Conservation (phyloP, 2,888 invertebrate genomes). For the Caenorhabditis auriculariae region DNA sequence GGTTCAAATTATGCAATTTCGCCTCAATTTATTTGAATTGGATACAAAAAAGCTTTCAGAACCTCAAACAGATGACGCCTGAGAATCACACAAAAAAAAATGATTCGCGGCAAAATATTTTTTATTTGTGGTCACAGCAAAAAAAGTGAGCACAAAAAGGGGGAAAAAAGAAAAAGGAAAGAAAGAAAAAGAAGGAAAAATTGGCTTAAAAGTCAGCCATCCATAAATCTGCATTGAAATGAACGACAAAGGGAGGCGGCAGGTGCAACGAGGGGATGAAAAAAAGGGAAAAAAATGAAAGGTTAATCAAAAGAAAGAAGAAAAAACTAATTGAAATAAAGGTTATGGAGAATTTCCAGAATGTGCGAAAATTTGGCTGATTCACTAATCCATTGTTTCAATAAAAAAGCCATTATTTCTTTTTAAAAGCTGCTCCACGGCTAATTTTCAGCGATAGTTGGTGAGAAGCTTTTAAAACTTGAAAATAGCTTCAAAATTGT, state of each 20-base stretch:
- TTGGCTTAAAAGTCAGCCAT: background rate
- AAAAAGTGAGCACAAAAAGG: background rate
- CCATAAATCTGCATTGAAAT: background rate
- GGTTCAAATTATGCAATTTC: too few species aligned
- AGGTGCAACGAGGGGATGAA: background rate
- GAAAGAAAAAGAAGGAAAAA: conserved; percentile 1
- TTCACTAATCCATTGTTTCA: too few species aligned
- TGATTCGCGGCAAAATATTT: background rate
- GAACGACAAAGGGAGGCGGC: background rate
- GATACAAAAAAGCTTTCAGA: background rate
- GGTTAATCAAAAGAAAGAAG: background rate
- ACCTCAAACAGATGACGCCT: background rate
- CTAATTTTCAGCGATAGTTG: too few species aligned
- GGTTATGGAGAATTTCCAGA: background rate
- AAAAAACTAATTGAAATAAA: background rate
- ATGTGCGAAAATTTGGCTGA: too few species aligned
- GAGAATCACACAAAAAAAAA: background rate
- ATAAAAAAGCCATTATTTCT: too few species aligned
- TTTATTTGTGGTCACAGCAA: background rate
- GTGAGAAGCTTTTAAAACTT: too few species aligned
- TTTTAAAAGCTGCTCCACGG: too few species aligned
- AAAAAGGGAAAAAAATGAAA: background rate
- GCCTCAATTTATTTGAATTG: too few species aligned
- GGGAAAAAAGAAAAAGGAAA: background rate
- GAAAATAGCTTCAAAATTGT: too few species aligned